Evolutionary conservation across 2,797 vertebrate genomes (phyloP), one percentile per base, ranked within the genome.

Genomic region (Hephaestus fuliginosus): DNA sequence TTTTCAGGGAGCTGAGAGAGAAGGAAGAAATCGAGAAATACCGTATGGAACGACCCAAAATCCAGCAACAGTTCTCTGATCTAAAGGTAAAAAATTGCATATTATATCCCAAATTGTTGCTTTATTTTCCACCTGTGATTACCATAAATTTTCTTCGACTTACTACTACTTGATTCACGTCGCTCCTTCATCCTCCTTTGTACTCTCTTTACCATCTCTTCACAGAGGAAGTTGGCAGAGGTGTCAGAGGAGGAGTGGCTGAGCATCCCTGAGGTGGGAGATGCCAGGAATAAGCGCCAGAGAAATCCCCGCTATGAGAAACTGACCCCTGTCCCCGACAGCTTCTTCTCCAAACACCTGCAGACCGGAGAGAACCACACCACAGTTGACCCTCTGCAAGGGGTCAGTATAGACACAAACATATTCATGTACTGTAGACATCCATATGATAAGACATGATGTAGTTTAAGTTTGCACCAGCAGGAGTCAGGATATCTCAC

Each of bases 1-100:
- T 83, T 89, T 79, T 67, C 78, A 97, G 98, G 91, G 98, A 99
- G 85, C 96, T 98, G 88, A 96, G 98, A 80, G 98, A 99, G 86
- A 99, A 99, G 83, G 98, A 99, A 75, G 98, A 99, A 91, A 99
- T 99, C 7, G 98, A 99, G 90, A 99, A 99, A 79, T 99, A 99
- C 80, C 97, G 98, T 89, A 99, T 99, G 98, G 98, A 99, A 53
- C 94, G 98, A 25, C 98, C 98, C 49, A 99, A 99, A 93, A 99
- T 99, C 84, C 98, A 99, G 75, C 98, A 99, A 78, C 98, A 99
- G 83, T 99, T 99, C 83, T 99, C 98, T 13, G 98, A 99, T 90
- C 93, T 99, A 41, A 99, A 99, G 95, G 98, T 99, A 91, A 1
- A 20, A 20, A 14, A 55, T 8, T 49, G 7, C 0, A 41, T 5